Base-by-base conservation (phyloP, 2,113 vertebrate genomes). In the Gracilinanus agilis region DNA sequence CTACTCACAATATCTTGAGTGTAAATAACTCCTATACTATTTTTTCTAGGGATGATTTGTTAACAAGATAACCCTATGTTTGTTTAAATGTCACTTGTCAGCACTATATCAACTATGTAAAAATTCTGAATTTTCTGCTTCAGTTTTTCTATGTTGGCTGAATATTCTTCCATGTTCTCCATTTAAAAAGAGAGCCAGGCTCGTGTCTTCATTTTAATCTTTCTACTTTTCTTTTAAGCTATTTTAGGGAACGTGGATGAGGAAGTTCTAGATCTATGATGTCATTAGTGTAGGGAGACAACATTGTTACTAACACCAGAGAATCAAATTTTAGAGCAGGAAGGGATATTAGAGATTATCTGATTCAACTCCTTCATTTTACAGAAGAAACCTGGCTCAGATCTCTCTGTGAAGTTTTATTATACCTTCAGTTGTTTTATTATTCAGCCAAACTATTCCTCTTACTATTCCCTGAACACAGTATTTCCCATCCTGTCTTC, bases 1-100 rank as follows among this genome's bases (percentile, higher is more conserved):
- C 24, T 95, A 94, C 56, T 88, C 92, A 93, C n/a, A 92, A 90
- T 23, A 10, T 92, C 44, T 94, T 96, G 0, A 93, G 92, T 90
- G 90, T 96, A 95, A 93, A 95, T 54, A 56, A 44, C 3, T 44
- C 53, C 3, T 61, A 5, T 91, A 9, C 49, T 90, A 93, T 89
- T 61, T 29, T 94, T 97, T 92, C 16, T 75, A 75, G 58, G 19
- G 10, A 83, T 88, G 53, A 90, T 91, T 92, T 96, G 24, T 91
- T 92, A 61, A 44, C 89, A 90, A 92, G 58, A 91, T 88, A 93
- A 67, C 0, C 88, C 24, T 6, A 44, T 9, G 75, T 53, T 92
- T 92, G 93, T 96, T 83, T 67, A 90, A 94, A 96, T 54, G 44
- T 67, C 40, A 91, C 44, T 94, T 40, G 19, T 40, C 67, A 83